These are phyloP conservation scores for Taenioides sp. DNA, from an alignment of 2,797 vertebrate genomes.

Conservation along the genomic window DNA sequence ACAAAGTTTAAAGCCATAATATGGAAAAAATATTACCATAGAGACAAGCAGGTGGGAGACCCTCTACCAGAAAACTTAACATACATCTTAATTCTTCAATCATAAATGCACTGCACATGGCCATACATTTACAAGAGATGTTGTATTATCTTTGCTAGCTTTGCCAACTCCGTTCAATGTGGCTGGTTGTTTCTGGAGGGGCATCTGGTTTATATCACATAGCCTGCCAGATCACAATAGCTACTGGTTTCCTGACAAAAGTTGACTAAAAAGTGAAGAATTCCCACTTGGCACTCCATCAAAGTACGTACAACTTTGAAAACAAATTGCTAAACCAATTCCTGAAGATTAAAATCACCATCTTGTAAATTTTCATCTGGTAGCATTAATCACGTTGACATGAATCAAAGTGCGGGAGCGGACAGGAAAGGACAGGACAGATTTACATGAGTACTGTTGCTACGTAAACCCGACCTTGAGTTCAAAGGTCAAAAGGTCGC, in stretches of 20 bases:
- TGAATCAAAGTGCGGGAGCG: neutral
- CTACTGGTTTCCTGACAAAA: no score
- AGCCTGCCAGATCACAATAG: no score
- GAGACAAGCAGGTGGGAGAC: no score
- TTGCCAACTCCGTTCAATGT: neutral
- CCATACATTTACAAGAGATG: neutral
- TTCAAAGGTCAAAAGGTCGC: constrained; percentile 17
- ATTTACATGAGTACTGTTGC: neutral
- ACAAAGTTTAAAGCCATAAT: no score
- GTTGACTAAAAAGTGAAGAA: neutral
- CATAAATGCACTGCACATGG: neutral
- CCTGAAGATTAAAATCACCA: neutral
- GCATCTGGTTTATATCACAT: neutral
- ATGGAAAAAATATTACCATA: no score
- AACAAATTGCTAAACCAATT: neutral
- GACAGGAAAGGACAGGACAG: neutral
- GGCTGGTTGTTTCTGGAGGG: no score
- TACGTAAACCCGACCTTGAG: neutral
- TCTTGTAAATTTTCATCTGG: neutral
- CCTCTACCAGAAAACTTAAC: no score
- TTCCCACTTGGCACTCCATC: neutral
- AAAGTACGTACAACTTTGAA: neutral
- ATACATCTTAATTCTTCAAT: neutral
- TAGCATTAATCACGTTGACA: neutral
- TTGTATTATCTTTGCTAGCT: neutral